Conservation (phyloP, 1,140 invertebrate genomes). For the Wasmannia auropunctata region DNA sequence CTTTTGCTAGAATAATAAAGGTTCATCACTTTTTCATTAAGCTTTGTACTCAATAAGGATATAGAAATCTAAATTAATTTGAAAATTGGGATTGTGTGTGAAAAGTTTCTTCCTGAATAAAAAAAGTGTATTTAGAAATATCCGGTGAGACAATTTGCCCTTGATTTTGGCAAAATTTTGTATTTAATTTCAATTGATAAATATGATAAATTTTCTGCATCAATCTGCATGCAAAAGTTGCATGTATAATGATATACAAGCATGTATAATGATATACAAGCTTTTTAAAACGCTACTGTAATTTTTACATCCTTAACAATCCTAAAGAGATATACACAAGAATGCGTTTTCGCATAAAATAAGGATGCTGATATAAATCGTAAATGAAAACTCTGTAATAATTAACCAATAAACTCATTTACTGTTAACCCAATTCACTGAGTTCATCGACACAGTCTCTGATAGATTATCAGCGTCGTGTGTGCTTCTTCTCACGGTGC, state of each 20-base stretch:
- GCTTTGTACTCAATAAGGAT: neutral
- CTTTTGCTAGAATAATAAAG: neutral
- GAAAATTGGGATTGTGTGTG: neutral
- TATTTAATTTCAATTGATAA: neutral
- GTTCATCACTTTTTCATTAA: neutral
- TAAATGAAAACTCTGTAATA: neutral
- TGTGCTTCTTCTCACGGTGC: slow-evolving; percentile 51
- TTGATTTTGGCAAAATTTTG: neutral
- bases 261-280: too few relatives aligned
- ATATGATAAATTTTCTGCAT: neutral
- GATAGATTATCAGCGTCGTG: slow-evolving; percentile 48
- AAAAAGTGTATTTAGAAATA: neutral
- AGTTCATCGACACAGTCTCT: slow-evolving; percentile 24
- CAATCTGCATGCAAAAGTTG: neutral
- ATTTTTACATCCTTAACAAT: neutral
- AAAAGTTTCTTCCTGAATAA: neutral
- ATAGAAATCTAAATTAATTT: neutral
- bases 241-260: too few relatives aligned
- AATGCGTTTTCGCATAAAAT: too few relatives aligned
- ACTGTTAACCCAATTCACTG: slow-evolving; percentile 17
- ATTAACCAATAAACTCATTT: slow-evolving; percentile 13
- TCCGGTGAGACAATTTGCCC: neutral
- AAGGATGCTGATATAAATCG: neutral
- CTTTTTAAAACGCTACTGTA: neutral
- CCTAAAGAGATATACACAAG: neutral